Evolutionary conservation across 1,140 invertebrate genomes (phyloP), one percentile per base, ranked within the genome.

Genomic region (Drosophila sp.): DNA sequence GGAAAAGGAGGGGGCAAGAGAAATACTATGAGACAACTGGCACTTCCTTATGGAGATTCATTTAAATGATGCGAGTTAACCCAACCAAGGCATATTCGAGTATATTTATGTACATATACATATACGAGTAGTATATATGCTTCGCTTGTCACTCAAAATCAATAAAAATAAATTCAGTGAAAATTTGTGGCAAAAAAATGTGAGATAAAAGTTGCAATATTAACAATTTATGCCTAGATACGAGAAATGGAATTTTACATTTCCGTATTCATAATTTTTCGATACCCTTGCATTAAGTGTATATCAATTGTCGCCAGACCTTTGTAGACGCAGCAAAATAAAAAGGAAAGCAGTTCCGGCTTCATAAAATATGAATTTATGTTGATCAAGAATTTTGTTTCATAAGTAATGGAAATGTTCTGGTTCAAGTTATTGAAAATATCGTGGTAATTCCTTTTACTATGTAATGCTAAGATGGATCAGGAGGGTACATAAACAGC

Each of bases 161-260:
- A 86, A 75, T 86, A 68, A 71, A 63, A 76, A 76, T 65, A 74
- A 70, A 70, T 76, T 50, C 44, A 50, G 23, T 44, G 44, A 50
- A 27, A 27, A 50, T 27, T 41, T 41, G 40, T 41, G 35, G 35
- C 35, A 17, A 75, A 62, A 69, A 74, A 61, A 38, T 33, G 30
- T 29, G n/a, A 38, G 35, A 40, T 35, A 40, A 60, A 47, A 71
- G 75, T 63, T 76, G 68, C 58, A 72, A 82, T 79, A 77, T 79
- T 65, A 75, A 84, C 76, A 66, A 69, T 61, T 79, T 87, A 76
- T 76, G 74, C 78, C 68, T 77, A 71, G 60, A 56, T 66, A 30
- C 63, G 66, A 47, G 32, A 35, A 50, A 56, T 60, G 1, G 55
- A 64, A 58, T 64, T 69, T 70, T 71, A 62, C 66, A 87, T 82